phyloP scores from a whole-genome alignment of 2,888 invertebrate genomes.

The Drosophila affinis region DNA sequence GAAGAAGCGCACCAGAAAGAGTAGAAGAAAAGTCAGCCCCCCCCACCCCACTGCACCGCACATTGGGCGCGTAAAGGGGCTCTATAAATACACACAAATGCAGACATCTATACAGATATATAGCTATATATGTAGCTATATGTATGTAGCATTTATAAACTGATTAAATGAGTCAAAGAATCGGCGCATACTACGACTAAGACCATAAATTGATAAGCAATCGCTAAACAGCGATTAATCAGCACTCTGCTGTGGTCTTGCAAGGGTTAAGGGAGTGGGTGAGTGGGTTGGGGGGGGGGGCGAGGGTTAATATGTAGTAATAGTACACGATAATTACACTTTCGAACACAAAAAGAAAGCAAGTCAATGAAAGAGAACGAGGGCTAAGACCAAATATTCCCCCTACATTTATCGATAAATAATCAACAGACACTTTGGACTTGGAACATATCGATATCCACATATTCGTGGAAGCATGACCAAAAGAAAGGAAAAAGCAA shows the following conservation, averaged over 20 bases:
- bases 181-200: conserved; percentile 34
- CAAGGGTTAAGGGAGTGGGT: not conserved
- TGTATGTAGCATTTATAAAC: conserved; percentile 25
- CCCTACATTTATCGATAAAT: not conserved
- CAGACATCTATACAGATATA: conserved; percentile 13
- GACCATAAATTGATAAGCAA: conserved; percentile 71
- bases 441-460: no score
- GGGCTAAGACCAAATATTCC: not conserved
- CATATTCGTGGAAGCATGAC: not conserved
- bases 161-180: conserved; percentile 40
- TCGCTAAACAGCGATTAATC: conserved; percentile 44
- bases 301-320: conserved; percentile 38
- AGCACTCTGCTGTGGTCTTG: not conserved
- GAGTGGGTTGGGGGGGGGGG: conserved; percentile 9
- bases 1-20: conserved; percentile 8
- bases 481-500: no score
- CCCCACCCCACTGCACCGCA: not conserved
- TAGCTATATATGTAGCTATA: no score
- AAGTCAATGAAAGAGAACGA: not conserved
- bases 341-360: not conserved
- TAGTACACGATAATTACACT: conserved; percentile 15
- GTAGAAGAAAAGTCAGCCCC: not conserved
- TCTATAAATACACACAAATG: conserved; percentile 15
- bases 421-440: not conserved
- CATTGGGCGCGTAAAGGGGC: not conserved